Percentiles rank a stretch among this genome's conserved stretches.
Evolutionary conservation across 2,113 vertebrate species (phyloP).

Genomic region (Anhinga anhinga): DNA sequence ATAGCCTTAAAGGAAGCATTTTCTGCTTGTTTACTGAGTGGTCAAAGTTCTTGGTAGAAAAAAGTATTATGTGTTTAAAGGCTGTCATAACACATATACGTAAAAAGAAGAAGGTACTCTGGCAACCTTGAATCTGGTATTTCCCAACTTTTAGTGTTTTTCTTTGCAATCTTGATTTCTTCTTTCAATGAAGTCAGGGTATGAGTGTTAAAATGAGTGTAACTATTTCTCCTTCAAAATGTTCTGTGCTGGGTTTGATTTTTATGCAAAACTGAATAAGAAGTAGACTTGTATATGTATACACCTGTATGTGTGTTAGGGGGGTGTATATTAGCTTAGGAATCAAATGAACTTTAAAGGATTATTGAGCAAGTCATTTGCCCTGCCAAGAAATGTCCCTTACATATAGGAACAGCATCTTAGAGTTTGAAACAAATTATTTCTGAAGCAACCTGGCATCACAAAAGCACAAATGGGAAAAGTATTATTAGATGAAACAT

Average conservation of each 20-base stretch:
- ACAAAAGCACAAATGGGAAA: not conserved
- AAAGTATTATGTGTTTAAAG: not conserved
- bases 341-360: not conserved
- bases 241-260: not conserved
- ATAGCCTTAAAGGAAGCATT: not conserved
- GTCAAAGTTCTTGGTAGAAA: not conserved
- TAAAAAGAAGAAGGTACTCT: not conserved
- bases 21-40: not conserved
- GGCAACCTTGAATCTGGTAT: not conserved
- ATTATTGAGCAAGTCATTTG: not conserved
- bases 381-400: not conserved
- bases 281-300: not conserved
- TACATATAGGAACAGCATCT: not conserved
- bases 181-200: not conserved
- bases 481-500: not conserved
- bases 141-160: not conserved
- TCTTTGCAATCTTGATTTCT: not conserved
- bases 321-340: not conserved
- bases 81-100: not conserved
- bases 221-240: not conserved
- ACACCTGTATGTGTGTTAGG: not conserved
- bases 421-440: not conserved
- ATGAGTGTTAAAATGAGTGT: not conserved
- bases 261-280: not conserved
- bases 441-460: not conserved